phyloP scores from a whole-genome alignment of 2,113 vertebrate genomes.

The Callospermophilus lateralis region DNA sequence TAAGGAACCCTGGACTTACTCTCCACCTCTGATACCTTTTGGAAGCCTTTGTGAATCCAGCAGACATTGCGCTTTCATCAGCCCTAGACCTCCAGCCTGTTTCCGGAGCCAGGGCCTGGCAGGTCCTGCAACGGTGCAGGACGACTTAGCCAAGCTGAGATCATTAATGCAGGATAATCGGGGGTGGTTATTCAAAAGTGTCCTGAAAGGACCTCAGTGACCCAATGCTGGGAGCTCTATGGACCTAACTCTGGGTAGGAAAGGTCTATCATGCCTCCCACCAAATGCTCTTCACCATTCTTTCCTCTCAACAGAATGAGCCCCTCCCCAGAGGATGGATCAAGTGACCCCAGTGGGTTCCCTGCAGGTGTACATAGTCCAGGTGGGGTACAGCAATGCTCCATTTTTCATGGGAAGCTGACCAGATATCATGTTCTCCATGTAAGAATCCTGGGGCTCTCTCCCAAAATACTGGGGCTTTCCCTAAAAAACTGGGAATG shows the following conservation, averaged over 20 bases:
- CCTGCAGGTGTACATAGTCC: background rate
- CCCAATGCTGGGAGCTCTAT: background rate
- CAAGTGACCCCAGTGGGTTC: background rate
- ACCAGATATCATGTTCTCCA: accelerated
- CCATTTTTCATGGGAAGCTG: background rate
- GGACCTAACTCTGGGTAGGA: too few species aligned
- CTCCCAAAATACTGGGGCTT: background rate
- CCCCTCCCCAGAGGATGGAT: background rate
- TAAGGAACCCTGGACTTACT: background rate
- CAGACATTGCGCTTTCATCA: background rate
- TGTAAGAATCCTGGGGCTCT: background rate
- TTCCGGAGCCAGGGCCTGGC: background rate
- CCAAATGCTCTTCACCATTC: background rate
- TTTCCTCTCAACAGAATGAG: background rate
- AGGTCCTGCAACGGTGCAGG: background rate
- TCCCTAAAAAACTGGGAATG: background rate
- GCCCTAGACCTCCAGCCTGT: background rate
- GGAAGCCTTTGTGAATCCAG: background rate
- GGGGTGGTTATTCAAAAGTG: background rate
- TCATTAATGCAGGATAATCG: background rate
- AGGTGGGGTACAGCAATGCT: too few species aligned
- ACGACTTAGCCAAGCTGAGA: background rate
- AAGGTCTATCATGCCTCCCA: background rate
- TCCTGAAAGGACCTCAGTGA: background rate
- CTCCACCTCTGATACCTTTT: background rate